Conservation (phyloP, 2,797 vertebrate species). For the Halcyon chelicuti region DNA sequence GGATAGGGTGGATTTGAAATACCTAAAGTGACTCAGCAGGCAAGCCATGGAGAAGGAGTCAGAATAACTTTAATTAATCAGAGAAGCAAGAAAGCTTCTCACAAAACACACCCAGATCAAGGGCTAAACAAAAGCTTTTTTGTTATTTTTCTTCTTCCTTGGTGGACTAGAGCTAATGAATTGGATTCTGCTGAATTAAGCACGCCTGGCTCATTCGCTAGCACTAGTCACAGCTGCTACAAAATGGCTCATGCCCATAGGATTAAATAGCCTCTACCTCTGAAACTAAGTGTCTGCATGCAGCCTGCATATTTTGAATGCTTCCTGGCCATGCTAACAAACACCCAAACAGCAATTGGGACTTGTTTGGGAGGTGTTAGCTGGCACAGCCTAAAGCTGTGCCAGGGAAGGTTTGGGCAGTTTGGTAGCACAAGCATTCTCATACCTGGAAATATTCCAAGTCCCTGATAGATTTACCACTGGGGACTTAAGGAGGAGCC, state of each 20-base stretch:
- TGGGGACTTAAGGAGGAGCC: background rate
- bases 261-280: background rate
- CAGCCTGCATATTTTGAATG: background rate
- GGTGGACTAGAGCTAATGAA: background rate
- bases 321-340: background rate
- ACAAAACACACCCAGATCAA: background rate
- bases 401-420: background rate
- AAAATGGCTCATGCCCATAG: background rate
- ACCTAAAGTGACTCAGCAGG: background rate
- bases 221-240: background rate
- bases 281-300: background rate
- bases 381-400: background rate
- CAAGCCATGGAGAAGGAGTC: background rate
- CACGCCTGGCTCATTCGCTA: background rate
- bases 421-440: background rate
- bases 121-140: background rate
- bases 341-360: background rate
- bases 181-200: background rate
- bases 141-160: background rate
- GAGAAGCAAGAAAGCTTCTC: background rate
- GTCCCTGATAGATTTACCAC: background rate
- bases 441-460: background rate
- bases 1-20: background rate
- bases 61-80: background rate
- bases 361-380: background rate